These are phyloP conservation scores for Anseranas semipalmata DNA, from an alignment of 2,113 vertebrate species.

Conservation along the genomic window DNA sequence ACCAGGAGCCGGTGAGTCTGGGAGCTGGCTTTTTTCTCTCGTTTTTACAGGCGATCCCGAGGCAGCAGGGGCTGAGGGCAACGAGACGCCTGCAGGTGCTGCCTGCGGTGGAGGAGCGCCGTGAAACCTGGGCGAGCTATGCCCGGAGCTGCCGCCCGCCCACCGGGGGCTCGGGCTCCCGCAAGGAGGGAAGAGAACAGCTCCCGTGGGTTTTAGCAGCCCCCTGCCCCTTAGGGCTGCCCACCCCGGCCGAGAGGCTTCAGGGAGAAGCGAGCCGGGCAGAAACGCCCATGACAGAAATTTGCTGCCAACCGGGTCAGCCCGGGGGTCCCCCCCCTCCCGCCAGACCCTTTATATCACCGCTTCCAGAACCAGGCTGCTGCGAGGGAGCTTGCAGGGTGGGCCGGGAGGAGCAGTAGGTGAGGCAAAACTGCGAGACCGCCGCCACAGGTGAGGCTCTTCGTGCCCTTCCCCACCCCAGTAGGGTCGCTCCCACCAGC, in stretches of 20 bases:
- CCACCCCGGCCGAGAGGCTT: not conserved
- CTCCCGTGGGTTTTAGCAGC: not conserved
- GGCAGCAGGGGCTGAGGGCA: not conserved
- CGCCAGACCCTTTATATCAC: not conserved
- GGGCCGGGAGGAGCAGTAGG: not conserved
- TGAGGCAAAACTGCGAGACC: not conserved
- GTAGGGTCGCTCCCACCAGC: not conserved
- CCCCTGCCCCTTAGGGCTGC: not conserved
- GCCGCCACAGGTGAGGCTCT: conserved; percentile 13
- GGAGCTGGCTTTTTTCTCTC: not conserved
- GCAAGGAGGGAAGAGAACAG: not conserved
- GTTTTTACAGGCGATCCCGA: not conserved
- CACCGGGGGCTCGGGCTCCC: not conserved
- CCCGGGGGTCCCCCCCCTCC: not conserved
- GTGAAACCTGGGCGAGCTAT: not conserved
- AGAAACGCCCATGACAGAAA: not conserved
- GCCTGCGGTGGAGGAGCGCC: accelerated
- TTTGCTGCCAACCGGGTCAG: not conserved
- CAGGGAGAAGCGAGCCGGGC: not conserved
- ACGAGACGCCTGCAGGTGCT: accelerated
- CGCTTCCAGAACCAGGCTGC: too few species aligned
- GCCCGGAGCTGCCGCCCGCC: too few species aligned
- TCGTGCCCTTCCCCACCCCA: not conserved
- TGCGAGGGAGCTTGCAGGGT: not conserved
- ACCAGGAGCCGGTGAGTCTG: accelerated